Conservation (phyloP, 2,113 vertebrate species). For the Cheilinus undulatus region DNA sequence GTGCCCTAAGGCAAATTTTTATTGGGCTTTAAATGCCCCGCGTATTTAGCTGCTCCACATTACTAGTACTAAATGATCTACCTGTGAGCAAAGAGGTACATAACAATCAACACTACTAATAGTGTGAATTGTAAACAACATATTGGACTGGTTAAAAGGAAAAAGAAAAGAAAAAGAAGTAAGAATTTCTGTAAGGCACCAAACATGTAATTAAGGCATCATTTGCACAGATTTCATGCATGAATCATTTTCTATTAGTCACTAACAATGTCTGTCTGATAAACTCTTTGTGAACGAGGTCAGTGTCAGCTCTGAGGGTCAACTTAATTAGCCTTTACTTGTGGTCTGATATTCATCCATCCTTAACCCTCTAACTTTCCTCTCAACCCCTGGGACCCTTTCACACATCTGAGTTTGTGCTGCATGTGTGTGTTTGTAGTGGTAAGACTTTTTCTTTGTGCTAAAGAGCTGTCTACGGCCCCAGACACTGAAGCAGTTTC, state of each 20-base stretch:
- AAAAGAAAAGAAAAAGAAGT: constrained; percentile 1
- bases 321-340: constrained; percentile 51
- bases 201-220: constrained; percentile 37
- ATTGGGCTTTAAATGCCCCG: no score
- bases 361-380: constrained; percentile 47
- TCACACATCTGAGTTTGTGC: background rate
- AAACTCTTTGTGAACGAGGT: constrained; percentile 25
- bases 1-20: no score
- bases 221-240: constrained; percentile 46
- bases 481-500: constrained; percentile 69
- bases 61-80: no score
- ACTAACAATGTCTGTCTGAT: constrained; percentile 48
- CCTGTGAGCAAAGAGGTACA: no score
- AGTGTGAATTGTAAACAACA: no score
- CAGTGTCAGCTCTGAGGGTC: constrained; percentile 29
- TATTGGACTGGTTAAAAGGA: background rate
- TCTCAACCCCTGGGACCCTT: constrained; percentile 15
- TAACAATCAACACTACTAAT: no score
- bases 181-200: background rate
- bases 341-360: constrained; percentile 52
- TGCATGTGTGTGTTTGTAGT: background rate
- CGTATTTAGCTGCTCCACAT: no score
- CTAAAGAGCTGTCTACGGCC: constrained; percentile 61
- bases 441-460: background rate
- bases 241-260: constrained; percentile 58